These are phyloP conservation scores for Apis dorsata DNA, from an alignment of 1,140 invertebrate genomes.

Conservation along the genomic window DNA sequence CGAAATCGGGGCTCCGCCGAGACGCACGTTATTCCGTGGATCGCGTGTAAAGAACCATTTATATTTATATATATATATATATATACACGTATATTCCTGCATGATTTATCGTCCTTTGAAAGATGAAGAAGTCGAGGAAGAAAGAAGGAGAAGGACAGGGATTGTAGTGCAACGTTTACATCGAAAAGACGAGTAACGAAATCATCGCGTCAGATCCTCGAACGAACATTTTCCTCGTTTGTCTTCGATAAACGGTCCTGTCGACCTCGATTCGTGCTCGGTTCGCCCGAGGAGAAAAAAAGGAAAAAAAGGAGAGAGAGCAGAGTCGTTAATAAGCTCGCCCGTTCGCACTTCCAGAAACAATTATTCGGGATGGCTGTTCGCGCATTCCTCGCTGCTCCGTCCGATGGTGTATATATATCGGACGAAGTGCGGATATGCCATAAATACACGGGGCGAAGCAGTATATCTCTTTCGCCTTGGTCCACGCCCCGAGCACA, in stretches of 20 bases:
- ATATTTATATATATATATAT: neutral
- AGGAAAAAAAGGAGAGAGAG: too few species aligned
- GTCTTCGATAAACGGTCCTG: neutral
- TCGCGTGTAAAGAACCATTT: conserved; percentile 50
- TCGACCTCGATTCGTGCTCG: neutral
- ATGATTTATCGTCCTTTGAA: conserved; percentile 56
- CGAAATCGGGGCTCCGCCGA: conserved; percentile 29
- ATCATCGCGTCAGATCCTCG: neutral
- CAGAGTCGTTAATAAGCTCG: conserved; percentile 65
- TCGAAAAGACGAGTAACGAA: too few species aligned
- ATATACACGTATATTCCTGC: too few species aligned
- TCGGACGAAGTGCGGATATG: conserved; percentile 77
- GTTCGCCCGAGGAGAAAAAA: neutral
- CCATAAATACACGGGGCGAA: conserved; percentile 77
- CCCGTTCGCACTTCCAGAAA: conserved; percentile 75
- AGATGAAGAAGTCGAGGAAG: conserved; percentile 44
- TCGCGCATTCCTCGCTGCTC: conserved; percentile 71
- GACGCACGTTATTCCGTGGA: conserved; percentile 54
- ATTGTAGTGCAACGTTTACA: too few species aligned
- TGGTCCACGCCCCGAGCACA: conserved; percentile 79
- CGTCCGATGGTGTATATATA: conserved; percentile 62
- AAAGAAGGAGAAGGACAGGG: conserved; percentile 14
- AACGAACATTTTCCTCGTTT: neutral
- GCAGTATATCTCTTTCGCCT: conserved; percentile 79
- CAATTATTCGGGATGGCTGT: conserved; percentile 75